Base-by-base conservation (phyloP, 2,797 vertebrate genomes). In the Rhabdomys pumilio region DNA sequence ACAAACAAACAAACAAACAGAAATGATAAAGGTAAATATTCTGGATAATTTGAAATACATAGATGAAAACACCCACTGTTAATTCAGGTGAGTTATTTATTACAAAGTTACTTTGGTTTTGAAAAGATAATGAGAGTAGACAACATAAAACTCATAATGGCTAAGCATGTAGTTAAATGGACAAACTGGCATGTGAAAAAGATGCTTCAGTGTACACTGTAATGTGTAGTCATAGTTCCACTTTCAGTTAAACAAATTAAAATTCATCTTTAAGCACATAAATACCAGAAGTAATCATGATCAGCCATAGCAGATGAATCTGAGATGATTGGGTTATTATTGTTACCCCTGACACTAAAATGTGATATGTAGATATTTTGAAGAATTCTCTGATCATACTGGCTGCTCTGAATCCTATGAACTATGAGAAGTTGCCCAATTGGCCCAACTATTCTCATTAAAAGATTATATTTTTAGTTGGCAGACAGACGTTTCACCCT, bases 301-400 rank as follows among this genome's bases (percentile, higher is more conserved):
- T 91, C 13, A 85, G 3, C 10, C 12, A 55, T 19, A 2, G 0
- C 0, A 38, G 38, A 50, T 20, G 7, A 69, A 22, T 53, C 63
- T 31, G 3, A 5, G 0, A 50, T 69, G 3, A 3, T 34, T 44
- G 44, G 0, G 1, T 34, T 93, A 59, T 65, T 29, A 11, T 3
- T 72, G 24, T 31, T 3, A 67, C 2, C 0, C 0, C 1, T 1
- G 1, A 55, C 3, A 1, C 9, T 34, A 11, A 76, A 92, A 95
- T 1, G 10, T 22, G 0, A 6, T 8, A 29, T 38, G 11, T 41
- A 41, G 38, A 12, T 24, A 44, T 65, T 3, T n/a, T 22, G 29
- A 84, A 24, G 6, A 29, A 55, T 13, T 20, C 1, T 3, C 6
- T 83, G 1, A 13, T 2, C 2, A 15, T n/a, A 9, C 15, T 89